Evolutionary conservation across 2,888 invertebrate species (phyloP), one percentile per base, ranked within the genome.

Genomic region (Junonia oenone): DNA sequence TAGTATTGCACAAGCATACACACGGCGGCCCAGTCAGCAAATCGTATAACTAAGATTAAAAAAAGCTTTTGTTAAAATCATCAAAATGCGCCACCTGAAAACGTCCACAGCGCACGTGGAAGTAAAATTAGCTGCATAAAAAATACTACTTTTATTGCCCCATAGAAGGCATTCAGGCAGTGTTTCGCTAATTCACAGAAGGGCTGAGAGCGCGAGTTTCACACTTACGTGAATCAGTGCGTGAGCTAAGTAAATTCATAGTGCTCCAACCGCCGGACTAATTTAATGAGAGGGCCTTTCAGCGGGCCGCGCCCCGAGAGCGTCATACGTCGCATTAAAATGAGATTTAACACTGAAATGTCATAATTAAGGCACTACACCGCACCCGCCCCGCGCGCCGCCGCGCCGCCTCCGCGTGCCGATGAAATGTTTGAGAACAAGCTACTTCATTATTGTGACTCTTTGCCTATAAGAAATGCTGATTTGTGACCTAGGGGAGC

Each of bases 251-350:
- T 77, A 73, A 74, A 73, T 68, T 68, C 69, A 83, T 80, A 84
- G 83, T 85, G 83, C 78, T 81, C 79, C 87, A 88, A 79, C 87
- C 84, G 79, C 80, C 79, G 84, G 73, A 83, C 79, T 85, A 87
- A 88, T 88, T 88, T 88, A 88, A 87, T 86, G 88, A 88, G 83
- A 78, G 76, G 69, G 73, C 74, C 79, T 78, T 84, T 76, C 76
- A 80, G 46, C 65, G 61, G 64, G 69, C 73, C 67, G 66, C 68
- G 63, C 67, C 65, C 65, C 68, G 66, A 65, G 66, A 64, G 68
- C 66, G 62, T 68, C 67, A 68, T 66, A 68, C 68, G 65, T 70
- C 61, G 69, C 72, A 71, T 71, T 72, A 70, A 74, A 73, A 73
- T 68, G 66, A 69, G 72, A 74, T 76, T 68, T 71, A 74, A 73